Evolutionary conservation across 2,888 invertebrate genomes (phyloP), one percentile per base, ranked within the genome.

Genomic region (Drosophila falleni): DNA sequence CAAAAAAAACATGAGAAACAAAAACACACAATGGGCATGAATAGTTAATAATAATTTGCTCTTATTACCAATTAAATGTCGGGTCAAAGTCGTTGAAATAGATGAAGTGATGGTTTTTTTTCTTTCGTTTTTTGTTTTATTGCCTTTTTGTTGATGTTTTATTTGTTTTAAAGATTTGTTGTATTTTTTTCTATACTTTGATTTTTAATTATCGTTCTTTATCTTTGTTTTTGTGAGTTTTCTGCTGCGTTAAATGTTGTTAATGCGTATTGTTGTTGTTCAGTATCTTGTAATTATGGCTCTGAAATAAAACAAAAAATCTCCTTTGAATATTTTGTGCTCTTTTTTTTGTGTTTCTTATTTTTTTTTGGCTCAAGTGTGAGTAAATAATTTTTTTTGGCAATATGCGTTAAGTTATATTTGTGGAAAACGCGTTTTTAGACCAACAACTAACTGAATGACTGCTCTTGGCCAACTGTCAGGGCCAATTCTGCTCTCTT

Each of bases 11-110:
- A 77, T 83, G 68, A 72, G 74, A 71, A 83, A 81, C 79, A 77
- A 79, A 69, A 69, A 77, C 41, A 85, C 82, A 85, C 87, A 87
- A 84, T 87, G 85, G 87, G 78, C 87, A 85, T 77, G 64, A 82
- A 77, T 82, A 76, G 65, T 78, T 87, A 79, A 82, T 76, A 82
- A 86, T 81, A 84, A 78, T 84, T 81, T 82, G 80, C 86, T 87
- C 84, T 85, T 81, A 85, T 87, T 87, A 89, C 89, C 89, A 89
- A 89, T 89, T 81, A 89, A 83, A 74, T 89, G 87, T 81, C 81
- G 84, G 80, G 87, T 87, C 89, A 88, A 78, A 88, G 87, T 83
- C 83, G 83, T 80, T 83, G 78, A 83, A 80, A 81, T 80, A 78
- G 86, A 74, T 74, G 74, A 74, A 80, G 66, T 81, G 78, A 74